Base-by-base conservation (phyloP, 2,888 invertebrate genomes). In the Apamea monoglypha region DNA sequence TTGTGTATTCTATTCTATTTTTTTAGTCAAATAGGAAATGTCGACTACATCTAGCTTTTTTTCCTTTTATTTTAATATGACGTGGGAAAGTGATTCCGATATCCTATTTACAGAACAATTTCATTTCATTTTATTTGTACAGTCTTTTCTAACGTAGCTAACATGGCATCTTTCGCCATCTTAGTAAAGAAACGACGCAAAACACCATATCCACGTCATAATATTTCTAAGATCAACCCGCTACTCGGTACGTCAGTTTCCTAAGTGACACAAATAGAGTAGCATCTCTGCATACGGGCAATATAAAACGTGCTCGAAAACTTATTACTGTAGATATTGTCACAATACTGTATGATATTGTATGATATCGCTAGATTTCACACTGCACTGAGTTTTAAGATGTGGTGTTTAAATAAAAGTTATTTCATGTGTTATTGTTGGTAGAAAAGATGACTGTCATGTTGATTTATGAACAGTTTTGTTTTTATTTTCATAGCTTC, bases 241-340 rank as follows among this genome's bases (percentile, higher is more conserved):
- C 71, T 61, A 56, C 80, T 18, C 69, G 82, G 81, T 81, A 85
- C 88, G 91, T 91, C 91, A 92, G 91, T 90, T 90, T 90, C 90
- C 90, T 95, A 96, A 95, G 95, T 96, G 96, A 95, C 96, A 95
- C 94, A 96, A 96, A 96, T 95, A 94, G 94, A 95, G 95, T 94
- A 92, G 92, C 92, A 94, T 94, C 93, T 93, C 94, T 91, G 93
- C 93, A 94, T 94, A 93, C 93, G 91, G 91, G 94, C 96, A 96
- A 96, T 96, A 96, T 96, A 96, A 96, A 96, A 96, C 96, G 96
- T 96, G 96, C 95, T 92, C 89, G 87, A 87, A 89, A 91, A 92
- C 92, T 94, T 95, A 94, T 95, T 94, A 94, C 94, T 87, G 83
- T 83, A 92, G 90, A 91, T 92, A 92, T 90, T 91, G 84, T 87